Evolutionary conservation across 2,113 vertebrate genomes (phyloP).

Genomic region (Paracanthobrama guichenoti): DNA sequence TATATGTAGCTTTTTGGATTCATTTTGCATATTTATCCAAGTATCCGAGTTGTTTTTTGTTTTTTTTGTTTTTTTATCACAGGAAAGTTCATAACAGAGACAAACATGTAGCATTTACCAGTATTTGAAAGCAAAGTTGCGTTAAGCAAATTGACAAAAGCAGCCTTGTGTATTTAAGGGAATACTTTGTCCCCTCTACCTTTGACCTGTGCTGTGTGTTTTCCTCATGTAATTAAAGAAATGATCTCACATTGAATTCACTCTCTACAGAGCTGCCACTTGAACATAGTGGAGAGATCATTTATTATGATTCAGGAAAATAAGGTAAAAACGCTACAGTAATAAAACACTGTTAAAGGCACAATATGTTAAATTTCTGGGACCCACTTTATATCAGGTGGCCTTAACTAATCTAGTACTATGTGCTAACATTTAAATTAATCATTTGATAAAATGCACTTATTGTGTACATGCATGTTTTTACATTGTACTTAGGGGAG

Average conservation of each 20-base stretch:
- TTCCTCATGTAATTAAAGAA: slow-evolving; percentile 3
- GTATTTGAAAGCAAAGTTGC: slow-evolving; percentile 10
- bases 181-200: slow-evolving; percentile 60
- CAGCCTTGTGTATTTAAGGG: slow-evolving; percentile 57
- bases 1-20: background rate
- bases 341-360: too few species aligned
- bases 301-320: background rate
- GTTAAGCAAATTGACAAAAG: slow-evolving; percentile 48
- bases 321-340: background rate
- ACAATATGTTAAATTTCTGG: too few species aligned
- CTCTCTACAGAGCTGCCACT: background rate
- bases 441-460: too few species aligned
- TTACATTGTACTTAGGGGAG: too few species aligned
- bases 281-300: background rate
- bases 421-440: too few species aligned
- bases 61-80: too few species aligned
- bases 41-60: background rate
- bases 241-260: background rate
- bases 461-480: too few species aligned
- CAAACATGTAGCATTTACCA: slow-evolving; percentile 32
- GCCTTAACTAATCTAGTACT: too few species aligned
- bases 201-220: slow-evolving; percentile 54
- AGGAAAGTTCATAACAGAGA: background rate
- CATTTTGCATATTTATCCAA: background rate
- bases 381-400: too few species aligned